Evolutionary conservation across 2,888 invertebrate genomes (phyloP), one percentile per base, ranked within the genome.

Genomic region (Lasioglossum malachurum): DNA sequence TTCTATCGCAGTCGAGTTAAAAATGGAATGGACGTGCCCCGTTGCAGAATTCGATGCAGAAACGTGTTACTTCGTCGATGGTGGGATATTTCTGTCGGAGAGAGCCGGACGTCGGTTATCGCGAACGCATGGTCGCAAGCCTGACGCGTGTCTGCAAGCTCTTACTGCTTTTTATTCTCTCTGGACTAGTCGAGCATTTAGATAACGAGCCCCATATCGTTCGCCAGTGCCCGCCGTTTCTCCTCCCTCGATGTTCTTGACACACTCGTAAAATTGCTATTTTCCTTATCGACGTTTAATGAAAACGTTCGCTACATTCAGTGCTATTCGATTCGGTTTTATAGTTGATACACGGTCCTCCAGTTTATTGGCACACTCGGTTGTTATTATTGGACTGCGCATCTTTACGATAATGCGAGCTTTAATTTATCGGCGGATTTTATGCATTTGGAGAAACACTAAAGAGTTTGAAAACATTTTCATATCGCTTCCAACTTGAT

Each of bases 21-120:
- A 53, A 53, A 53, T 53, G 27, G 60, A 60, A 60, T 27, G 60
- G 44, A 60, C 69, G 19, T 35, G 75, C 69, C 53, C 67, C 71
- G 53, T 4, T 38, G 64, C 19, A 31, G 49, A 80, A 53, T 77
- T 75, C 49, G 60, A 78, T 84, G 77, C 78, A 80, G 78, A 80
- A 75, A 78, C 74, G 53, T 73, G 73, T 69, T 81, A 64, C 83
- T 49, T 73, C 27, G 57, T 57, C 77, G 79, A 83, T 89, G 76
- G 88, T 83, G 75, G 89, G 92, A 88, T 93, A 93, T 93, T 93
- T 93, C 88, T 90, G 92, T 92, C 87, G 67, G 77, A 80, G 79
- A 79, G 83, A 82, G 82, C 77, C 53, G 78, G 82, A 67, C 60
- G 79, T 80, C 79, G 85, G 86, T 86, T 90, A 90, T 89, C 86